Evolutionary conservation across 2,797 vertebrate species (phyloP).

Genomic region (Denticeps clupeoides): DNA sequence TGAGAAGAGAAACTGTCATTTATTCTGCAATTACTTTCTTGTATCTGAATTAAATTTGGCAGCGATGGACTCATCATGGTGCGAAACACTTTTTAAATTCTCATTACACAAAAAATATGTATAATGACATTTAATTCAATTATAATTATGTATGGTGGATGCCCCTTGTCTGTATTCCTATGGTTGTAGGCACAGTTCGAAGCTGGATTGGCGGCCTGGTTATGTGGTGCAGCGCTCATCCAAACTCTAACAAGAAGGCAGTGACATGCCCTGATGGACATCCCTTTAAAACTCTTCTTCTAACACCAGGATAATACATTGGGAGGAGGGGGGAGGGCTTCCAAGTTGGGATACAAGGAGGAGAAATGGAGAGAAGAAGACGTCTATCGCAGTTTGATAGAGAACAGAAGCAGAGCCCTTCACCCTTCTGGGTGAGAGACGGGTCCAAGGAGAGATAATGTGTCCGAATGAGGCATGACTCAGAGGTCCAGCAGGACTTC

Average conservation of each 20-base stretch:
- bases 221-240: too few species aligned
- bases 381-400: not conserved
- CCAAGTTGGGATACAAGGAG: not conserved
- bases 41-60: conserved; percentile 59
- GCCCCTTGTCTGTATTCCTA: too few species aligned
- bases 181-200: too few species aligned
- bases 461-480: not conserved
- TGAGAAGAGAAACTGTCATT: conserved; percentile 55
- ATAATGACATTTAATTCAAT: too few species aligned
- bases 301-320: not conserved
- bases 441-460: not conserved
- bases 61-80: conserved; percentile 48
- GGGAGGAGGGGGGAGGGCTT: not conserved
- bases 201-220: too few species aligned
- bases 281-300: too few species aligned
- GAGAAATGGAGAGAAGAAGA: not conserved
- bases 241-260: too few species aligned
- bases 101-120: conserved; percentile 15
- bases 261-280: too few species aligned
- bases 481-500: too few species aligned
- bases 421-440: not conserved
- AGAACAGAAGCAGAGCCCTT: not conserved
- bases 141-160: too few species aligned
- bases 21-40: conserved; percentile 62
- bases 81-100: conserved; percentile 43